Evolutionary conservation across 2,113 vertebrate genomes (phyloP).

Genomic region (Oceanites oceanicus): DNA sequence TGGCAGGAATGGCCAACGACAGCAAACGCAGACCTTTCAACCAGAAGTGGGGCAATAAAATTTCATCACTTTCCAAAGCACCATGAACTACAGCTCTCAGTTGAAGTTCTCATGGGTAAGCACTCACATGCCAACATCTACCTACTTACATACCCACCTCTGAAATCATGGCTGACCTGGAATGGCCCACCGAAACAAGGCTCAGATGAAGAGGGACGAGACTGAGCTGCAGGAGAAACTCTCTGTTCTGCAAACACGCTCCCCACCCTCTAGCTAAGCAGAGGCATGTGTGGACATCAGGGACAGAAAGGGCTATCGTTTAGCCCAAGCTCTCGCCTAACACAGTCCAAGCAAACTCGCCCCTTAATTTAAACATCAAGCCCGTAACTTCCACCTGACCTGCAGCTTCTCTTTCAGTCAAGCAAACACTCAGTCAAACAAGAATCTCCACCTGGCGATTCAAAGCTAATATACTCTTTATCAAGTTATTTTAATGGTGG

Average conservation of each 20-base stretch:
- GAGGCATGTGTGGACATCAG: background rate
- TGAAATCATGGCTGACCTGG: background rate
- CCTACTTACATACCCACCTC: background rate
- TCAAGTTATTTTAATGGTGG: background rate
- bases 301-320: background rate
- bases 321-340: background rate
- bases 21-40: background rate
- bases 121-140: background rate
- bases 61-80: background rate
- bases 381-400: background rate
- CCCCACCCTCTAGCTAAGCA: background rate
- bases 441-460: background rate
- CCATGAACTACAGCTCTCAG: background rate
- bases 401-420: background rate
- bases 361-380: background rate
- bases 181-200: background rate
- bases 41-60: background rate
- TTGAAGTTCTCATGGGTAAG: background rate
- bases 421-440: background rate
- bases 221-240: background rate
- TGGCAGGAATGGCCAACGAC: background rate
- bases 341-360: background rate
- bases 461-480: background rate
- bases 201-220: background rate
- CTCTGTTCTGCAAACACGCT: background rate